These are phyloP conservation scores for Montipora cactus DNA, from an alignment of 64 coral and sea anemone genomes.

Conservation along the genomic window DNA sequence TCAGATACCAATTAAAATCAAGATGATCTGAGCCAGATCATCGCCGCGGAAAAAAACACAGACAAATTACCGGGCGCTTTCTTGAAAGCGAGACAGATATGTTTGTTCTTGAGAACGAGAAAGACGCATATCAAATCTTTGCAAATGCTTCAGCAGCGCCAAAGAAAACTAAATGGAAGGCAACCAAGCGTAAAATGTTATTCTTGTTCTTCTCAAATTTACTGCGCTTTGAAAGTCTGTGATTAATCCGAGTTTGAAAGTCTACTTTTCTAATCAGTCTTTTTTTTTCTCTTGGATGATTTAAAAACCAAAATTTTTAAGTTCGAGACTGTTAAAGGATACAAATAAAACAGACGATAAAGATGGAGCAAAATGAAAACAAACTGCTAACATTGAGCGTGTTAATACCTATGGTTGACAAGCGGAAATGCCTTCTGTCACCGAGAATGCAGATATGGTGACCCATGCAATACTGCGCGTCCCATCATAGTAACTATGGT, in stretches of 20 bases:
- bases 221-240: too few species aligned
- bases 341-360: neutral
- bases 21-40: neutral
- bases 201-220: slow-evolving; percentile 23
- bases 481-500: neutral
- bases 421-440: neutral
- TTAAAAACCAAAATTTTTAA: neutral
- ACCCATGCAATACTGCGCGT: neutral
- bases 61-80: neutral
- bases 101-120: neutral
- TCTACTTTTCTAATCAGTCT: neutral
- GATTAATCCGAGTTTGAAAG: neutral
- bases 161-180: slow-evolving; percentile 13
- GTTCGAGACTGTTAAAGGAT: neutral
- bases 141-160: neutral
- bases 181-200: neutral
- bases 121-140: neutral
- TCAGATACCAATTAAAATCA: neutral
- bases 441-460: neutral
- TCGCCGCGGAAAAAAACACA: slow-evolving; percentile 4
- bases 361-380: neutral
- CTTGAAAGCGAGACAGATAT: neutral
- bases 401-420: slow-evolving; percentile 10
- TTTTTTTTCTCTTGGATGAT: neutral
- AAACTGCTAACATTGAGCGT: neutral